phyloP scores from a whole-genome alignment of 2,113 vertebrate genomes.

The Rynchops niger region DNA sequence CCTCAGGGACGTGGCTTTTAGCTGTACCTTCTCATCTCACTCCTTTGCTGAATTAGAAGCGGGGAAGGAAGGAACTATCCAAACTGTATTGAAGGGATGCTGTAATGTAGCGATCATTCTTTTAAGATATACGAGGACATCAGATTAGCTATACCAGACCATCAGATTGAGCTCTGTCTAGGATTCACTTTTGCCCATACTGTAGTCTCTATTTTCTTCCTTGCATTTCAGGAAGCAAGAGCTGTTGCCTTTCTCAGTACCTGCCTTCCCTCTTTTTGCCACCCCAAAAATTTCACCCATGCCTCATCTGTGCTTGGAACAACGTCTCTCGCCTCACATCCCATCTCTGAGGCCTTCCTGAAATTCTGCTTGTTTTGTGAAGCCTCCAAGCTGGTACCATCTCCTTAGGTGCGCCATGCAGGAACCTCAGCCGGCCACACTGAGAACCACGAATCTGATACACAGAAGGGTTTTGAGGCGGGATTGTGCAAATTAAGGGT shows the following conservation, averaged over 20 bases:
- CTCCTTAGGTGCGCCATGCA: rapidly evolving
- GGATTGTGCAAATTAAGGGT: background rate
- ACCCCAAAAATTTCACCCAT: background rate
- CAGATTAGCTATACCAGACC: background rate
- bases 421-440: background rate
- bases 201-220: background rate
- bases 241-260: background rate
- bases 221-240: background rate
- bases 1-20: background rate
- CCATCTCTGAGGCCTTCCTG: background rate
- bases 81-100: background rate
- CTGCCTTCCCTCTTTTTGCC: background rate
- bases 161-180: background rate
- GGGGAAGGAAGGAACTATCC: background rate
- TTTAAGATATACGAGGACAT: background rate
- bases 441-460: background rate
- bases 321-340: background rate
- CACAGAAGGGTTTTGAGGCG: background rate
- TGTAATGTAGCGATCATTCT: background rate
- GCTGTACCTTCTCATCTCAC: background rate
- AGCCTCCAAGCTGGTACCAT: background rate
- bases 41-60: background rate
- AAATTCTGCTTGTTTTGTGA: background rate
- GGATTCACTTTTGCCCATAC: background rate
- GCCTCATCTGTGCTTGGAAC: background rate